Conservation (phyloP, 2,888 invertebrate species). For the Pristionchus mayeri region DNA sequence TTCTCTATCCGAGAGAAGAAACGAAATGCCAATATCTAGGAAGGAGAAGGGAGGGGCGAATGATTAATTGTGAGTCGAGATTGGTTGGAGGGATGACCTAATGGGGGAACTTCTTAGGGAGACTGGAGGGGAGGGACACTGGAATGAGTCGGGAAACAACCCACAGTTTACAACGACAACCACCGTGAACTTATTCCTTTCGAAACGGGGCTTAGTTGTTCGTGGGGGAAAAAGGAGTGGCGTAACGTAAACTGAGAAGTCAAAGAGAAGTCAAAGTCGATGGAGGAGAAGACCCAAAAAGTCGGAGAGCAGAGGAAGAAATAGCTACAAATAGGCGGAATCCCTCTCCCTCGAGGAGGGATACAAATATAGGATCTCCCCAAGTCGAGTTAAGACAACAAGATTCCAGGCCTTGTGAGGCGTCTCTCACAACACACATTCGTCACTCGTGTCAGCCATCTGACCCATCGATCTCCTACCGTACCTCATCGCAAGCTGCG, state of each 20-base stretch:
- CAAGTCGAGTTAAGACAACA: constrained; percentile 8
- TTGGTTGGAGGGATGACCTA: constrained; percentile 20
- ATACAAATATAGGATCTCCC: constrained; percentile 11
- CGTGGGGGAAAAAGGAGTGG: neutral
- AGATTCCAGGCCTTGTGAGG: neutral
- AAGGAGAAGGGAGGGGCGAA: neutral
- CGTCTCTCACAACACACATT: neutral
- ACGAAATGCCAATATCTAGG: neutral
- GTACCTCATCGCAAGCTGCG: constrained; percentile 94
- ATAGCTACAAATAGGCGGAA: neutral
- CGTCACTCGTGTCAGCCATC: neutral
- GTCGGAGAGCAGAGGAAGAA: neutral
- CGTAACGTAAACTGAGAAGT: constrained; percentile 19
- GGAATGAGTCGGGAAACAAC: neutral
- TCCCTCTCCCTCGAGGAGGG: neutral
- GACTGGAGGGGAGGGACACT: neutral
- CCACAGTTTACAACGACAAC: neutral
- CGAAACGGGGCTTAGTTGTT: constrained; percentile 22
- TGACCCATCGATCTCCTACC: neutral
- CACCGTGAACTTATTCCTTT: neutral
- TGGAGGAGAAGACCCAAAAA: constrained; percentile 1
- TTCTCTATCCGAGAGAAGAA: neutral
- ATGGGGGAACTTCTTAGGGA: neutral
- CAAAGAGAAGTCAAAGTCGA: too few relatives aligned
- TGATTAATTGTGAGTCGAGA: neutral